Percentiles rank a stretch among this genome's conserved stretches.
Evolutionary conservation across 2,888 invertebrate species (phyloP).

Genomic region (Pseudococcus longispinus): DNA sequence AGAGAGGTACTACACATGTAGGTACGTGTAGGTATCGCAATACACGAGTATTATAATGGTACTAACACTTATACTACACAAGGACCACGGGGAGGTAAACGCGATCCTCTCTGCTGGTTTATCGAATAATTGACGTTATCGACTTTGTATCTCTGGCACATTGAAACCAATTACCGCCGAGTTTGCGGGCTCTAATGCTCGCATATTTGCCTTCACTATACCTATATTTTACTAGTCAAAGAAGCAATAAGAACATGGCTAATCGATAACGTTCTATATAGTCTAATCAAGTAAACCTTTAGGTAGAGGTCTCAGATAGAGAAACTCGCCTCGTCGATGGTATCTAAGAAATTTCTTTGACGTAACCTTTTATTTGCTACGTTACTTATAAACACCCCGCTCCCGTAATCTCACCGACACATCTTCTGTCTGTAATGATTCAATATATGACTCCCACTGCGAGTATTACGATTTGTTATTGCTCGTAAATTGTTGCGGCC

Average conservation of each 20-base stretch:
- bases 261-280: slow-evolving; percentile 21
- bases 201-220: not conserved
- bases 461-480: slow-evolving; percentile 37
- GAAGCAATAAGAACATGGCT: not conserved
- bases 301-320: not conserved
- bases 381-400: not conserved
- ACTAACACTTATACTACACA: not conserved
- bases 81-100: not conserved
- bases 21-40: not conserved
- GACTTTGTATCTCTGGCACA: slow-evolving; percentile 23
- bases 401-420: not conserved
- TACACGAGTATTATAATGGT: not conserved
- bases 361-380: slow-evolving; percentile 27
- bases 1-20: not conserved
- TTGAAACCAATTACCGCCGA: slow-evolving; percentile 35
- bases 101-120: not conserved
- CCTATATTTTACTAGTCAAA: not conserved
- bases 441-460: slow-evolving; percentile 27
- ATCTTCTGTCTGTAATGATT: slow-evolving; percentile 27
- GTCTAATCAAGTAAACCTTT: not conserved
- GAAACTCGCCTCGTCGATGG: not conserved
- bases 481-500: not conserved
- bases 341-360: slow-evolving; percentile 19
- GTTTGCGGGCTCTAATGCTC: not conserved
- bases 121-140: slow-evolving; percentile 28